phyloP scores from a whole-genome alignment of 2,888 invertebrate species.

The Baronia brevicornis region DNA sequence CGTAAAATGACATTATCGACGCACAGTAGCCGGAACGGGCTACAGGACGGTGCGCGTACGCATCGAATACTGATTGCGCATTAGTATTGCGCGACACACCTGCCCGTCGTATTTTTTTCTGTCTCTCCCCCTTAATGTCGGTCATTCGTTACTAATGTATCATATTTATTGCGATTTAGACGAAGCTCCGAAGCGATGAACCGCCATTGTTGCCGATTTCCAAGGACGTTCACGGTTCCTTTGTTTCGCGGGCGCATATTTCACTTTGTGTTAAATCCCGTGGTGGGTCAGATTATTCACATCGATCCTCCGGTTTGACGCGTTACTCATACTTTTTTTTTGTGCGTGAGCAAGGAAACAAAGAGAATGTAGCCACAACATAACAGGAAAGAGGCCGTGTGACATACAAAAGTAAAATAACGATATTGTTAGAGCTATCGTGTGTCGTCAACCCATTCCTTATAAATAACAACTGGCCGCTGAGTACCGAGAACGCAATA shows the following conservation, averaged over 20 bases:
- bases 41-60: slow-evolving; percentile 71
- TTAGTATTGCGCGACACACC: slow-evolving; percentile 73
- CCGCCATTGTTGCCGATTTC: slow-evolving; percentile 42
- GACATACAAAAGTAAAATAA: slow-evolving; percentile 38
- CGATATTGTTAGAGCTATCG: slow-evolving; percentile 54
- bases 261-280: slow-evolving; percentile 10
- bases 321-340: slow-evolving; percentile 15
- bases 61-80: slow-evolving; percentile 71
- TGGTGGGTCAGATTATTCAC: slow-evolving; percentile 11
- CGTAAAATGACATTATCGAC: slow-evolving; percentile 75
- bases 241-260: slow-evolving; percentile 31
- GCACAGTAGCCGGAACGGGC: slow-evolving; percentile 75
- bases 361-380: slow-evolving; percentile 12
- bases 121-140: slow-evolving; percentile 71
- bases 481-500: slow-evolving; percentile 70
- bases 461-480: slow-evolving; percentile 49
- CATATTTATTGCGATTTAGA: slow-evolving; percentile 68
- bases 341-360: too few relatives aligned
- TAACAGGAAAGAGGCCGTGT: slow-evolving; percentile 18
- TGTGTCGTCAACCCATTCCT: slow-evolving; percentile 43
- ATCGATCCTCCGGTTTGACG: slow-evolving; percentile 10
- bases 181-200: slow-evolving; percentile 48
- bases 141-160: slow-evolving; percentile 70
- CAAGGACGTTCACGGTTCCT: slow-evolving; percentile 49
- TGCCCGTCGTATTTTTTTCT: slow-evolving; percentile 68